phyloP scores from a whole-genome alignment of 2,797 vertebrate species.

The Emydoidea blandingii region DNA sequence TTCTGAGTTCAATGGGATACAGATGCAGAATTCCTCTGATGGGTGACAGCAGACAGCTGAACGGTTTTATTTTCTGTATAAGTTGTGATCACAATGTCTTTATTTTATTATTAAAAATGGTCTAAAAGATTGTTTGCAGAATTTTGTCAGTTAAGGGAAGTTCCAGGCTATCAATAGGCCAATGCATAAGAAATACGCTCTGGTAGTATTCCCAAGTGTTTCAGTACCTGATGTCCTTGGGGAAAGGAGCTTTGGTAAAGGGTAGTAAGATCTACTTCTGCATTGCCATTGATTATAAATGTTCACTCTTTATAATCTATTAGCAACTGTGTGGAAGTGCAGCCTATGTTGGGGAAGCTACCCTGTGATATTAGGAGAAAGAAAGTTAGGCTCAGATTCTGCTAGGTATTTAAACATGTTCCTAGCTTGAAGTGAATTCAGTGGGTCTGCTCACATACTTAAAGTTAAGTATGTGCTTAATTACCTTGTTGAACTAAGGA shows the following conservation, averaged over 20 bases:
- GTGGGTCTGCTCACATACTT: background rate
- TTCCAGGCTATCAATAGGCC: background rate
- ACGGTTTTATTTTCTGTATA: conserved; percentile 18
- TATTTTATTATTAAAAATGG: conserved; percentile 13
- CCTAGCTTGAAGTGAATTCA: conserved; percentile 51
- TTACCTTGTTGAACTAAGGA: background rate
- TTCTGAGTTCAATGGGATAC: background rate
- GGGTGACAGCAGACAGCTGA: conserved; percentile 5
- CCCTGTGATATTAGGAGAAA: conserved; percentile 8
- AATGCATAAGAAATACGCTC: background rate
- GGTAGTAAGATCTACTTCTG: background rate
- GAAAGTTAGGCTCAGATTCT: conserved; percentile 6
- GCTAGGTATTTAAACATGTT: background rate
- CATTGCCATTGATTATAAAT: background rate
- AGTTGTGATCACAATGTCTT: conserved; percentile 12
- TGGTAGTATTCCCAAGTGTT: background rate
- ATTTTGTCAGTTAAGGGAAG: background rate
- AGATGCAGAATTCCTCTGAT: conserved; percentile 37
- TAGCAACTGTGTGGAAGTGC: conserved; percentile 8
- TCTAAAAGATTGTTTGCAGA: conserved; percentile 6
- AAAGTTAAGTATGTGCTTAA: background rate
- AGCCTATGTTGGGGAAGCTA: background rate
- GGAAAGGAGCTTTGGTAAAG: background rate
- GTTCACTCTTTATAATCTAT: conserved; percentile 18
- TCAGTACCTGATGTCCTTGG: background rate